Conservation (phyloP, 1,140 invertebrate species). For the Sinonovacula constricta region DNA sequence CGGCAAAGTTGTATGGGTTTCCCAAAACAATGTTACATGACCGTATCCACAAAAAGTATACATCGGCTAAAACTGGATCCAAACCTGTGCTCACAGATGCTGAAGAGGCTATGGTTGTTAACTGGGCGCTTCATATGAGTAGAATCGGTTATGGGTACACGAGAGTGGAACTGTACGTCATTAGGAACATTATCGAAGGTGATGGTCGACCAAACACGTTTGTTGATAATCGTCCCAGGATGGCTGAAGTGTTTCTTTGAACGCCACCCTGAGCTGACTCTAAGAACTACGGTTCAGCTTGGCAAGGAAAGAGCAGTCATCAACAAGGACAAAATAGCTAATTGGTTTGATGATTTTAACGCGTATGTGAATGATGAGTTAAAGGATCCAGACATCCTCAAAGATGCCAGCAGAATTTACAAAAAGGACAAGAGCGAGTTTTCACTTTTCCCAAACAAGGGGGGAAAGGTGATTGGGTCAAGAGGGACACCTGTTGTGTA, state of each 20-base stretch:
- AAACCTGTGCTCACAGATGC: no score
- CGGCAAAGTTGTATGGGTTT: no score
- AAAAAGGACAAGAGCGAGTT: constrained; percentile 17
- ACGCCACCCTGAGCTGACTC: constrained; percentile 2
- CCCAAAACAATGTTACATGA: no score
- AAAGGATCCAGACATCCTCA: neutral
- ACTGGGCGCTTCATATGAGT: no score
- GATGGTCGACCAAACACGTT: neutral
- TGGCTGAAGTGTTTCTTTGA: constrained; percentile 18
- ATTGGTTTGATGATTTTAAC: constrained; percentile 23
- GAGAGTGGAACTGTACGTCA: neutral
- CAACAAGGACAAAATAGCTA: constrained; percentile 15
- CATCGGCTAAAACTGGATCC: no score
- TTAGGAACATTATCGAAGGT: constrained; percentile 1
- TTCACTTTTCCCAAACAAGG: constrained; percentile 8
- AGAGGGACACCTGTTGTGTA: constrained; percentile 19
- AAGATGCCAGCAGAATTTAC: constrained; percentile 6
- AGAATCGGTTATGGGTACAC: no score
- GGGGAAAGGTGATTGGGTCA: neutral
- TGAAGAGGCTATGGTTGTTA: no score
- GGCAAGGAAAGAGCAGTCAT: constrained; percentile 13
- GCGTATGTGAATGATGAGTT: constrained; percentile 17
- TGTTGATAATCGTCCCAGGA: neutral
- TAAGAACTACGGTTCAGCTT: constrained; percentile 10
- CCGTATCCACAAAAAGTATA: no score